These are phyloP conservation scores for Eretmocerus hayati DNA, from an alignment of 2,888 invertebrate species.

Conservation along the genomic window DNA sequence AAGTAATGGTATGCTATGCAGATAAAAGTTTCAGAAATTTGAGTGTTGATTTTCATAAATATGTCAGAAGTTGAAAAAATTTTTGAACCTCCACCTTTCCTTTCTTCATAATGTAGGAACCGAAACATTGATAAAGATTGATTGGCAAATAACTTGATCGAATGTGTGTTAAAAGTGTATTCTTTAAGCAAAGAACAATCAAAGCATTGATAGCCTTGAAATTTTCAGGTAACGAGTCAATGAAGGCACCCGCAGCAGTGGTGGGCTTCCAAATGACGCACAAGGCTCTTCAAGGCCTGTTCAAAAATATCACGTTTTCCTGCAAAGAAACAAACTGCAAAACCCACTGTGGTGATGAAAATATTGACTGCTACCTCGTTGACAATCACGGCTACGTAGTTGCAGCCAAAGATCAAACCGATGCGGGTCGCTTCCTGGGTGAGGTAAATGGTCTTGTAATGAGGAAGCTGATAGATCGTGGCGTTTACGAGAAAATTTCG, in stretches of 20 bases:
- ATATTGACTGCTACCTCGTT: slow-evolving; percentile 73
- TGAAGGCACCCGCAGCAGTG: slow-evolving; percentile 52
- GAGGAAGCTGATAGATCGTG: slow-evolving; percentile 64
- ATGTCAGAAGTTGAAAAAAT: too few relatives aligned
- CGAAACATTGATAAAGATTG: too few relatives aligned
- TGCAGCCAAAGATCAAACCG: slow-evolving; percentile 63
- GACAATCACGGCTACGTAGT: slow-evolving; percentile 87
- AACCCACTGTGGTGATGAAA: slow-evolving; percentile 58
- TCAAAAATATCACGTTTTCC: slow-evolving; percentile 70
- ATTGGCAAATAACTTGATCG: too few relatives aligned
- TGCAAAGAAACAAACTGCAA: slow-evolving; percentile 37
- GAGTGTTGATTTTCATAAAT: too few relatives aligned
- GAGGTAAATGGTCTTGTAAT: slow-evolving; percentile 74
- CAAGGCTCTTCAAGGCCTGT: slow-evolving; percentile 65
- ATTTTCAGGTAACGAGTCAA: slow-evolving; percentile 34
- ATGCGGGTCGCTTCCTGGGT: slow-evolving; percentile 83
- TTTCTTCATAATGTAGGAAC: too few relatives aligned
- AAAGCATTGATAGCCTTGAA: too few relatives aligned
- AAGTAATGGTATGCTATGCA: too few relatives aligned
- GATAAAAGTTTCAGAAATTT: too few relatives aligned
- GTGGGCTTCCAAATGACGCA: slow-evolving; percentile 74
- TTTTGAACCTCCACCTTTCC: too few relatives aligned
- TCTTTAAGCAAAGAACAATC: too few relatives aligned
- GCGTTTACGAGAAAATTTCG: slow-evolving; percentile 66
- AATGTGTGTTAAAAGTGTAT: too few relatives aligned